Evolutionary conservation across 2,113 vertebrate genomes (phyloP).

Genomic region (Platysternon megacephalum): DNA sequence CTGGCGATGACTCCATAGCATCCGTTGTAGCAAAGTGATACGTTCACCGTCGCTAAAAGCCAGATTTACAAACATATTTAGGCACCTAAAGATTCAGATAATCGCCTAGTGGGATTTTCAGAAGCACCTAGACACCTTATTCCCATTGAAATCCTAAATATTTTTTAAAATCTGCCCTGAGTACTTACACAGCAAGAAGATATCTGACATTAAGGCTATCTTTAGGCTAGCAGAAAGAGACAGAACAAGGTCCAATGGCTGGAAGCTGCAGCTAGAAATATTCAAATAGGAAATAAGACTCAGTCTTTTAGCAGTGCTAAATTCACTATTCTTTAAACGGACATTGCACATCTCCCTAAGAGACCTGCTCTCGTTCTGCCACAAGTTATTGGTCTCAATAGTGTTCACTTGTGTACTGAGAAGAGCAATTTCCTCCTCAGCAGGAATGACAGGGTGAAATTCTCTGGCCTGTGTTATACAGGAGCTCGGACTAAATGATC

Average conservation of each 20-base stretch:
- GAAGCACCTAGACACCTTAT: not conserved
- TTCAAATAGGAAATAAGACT: not conserved
- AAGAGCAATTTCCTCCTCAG: not conserved
- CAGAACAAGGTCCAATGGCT: not conserved
- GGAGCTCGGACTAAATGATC: not conserved
- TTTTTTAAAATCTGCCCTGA: not conserved
- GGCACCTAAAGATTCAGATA: not conserved
- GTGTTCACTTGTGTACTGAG: not conserved
- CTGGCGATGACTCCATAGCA: not conserved
- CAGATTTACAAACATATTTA: not conserved
- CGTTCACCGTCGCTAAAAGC: not conserved
- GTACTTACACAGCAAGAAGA: not conserved
- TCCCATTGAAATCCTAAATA: not conserved
- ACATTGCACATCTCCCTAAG: not conserved
- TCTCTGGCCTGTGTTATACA: not conserved
- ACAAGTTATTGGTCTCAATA: not conserved
- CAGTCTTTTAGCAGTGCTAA: not conserved
- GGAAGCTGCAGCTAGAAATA: not conserved
- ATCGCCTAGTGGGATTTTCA: not conserved
- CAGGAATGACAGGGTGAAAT: not conserved
- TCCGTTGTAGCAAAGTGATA: not conserved
- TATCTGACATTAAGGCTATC: not conserved
- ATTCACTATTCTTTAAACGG: not conserved
- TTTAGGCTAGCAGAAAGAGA: not conserved
- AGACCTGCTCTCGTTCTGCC: not conserved